Evolutionary conservation across 2,888 invertebrate species (phyloP).

Genomic region (Pterostichus madidus): DNA sequence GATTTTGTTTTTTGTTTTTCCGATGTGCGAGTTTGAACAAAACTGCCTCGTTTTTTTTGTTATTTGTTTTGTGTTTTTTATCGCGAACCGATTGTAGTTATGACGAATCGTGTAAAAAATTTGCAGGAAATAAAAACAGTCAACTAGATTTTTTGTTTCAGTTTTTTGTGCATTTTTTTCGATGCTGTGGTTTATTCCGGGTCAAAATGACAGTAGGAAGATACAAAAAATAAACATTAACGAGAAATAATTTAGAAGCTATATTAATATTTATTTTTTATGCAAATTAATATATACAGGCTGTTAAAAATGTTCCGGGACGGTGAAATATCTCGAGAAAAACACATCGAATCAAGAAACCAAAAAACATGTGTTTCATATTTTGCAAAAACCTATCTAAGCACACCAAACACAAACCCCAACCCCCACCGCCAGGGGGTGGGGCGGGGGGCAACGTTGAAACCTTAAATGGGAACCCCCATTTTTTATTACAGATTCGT

Average conservation of each 20-base stretch:
- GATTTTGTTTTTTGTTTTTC: constrained; percentile 17
- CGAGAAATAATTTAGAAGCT: not conserved
- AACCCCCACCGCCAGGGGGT: too few species aligned
- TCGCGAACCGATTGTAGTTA: constrained; percentile 36
- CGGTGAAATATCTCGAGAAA: too few species aligned
- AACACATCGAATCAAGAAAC: too few species aligned
- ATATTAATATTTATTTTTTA: too few species aligned
- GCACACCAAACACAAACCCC: too few species aligned
- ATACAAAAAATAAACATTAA: not conserved
- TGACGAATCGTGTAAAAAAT: constrained; percentile 37
- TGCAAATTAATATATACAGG: too few species aligned
- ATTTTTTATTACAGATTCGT: too few species aligned
- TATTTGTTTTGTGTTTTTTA: constrained; percentile 41
- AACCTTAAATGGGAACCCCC: too few species aligned
- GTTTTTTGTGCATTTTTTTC: constrained; percentile 17
- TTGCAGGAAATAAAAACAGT: constrained; percentile 30
- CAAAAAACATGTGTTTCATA: too few species aligned
- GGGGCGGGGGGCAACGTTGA: too few species aligned
- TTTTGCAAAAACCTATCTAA: too few species aligned
- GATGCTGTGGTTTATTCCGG: not conserved
- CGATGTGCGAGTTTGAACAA: constrained; percentile 15
- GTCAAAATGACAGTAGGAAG: constrained; percentile 17
- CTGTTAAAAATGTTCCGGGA: too few species aligned
- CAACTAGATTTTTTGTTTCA: constrained; percentile 22
- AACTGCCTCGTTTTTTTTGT: constrained; percentile 28